Base-by-base conservation (phyloP, 2,113 vertebrate genomes). In the Megaptera novaeangliae region DNA sequence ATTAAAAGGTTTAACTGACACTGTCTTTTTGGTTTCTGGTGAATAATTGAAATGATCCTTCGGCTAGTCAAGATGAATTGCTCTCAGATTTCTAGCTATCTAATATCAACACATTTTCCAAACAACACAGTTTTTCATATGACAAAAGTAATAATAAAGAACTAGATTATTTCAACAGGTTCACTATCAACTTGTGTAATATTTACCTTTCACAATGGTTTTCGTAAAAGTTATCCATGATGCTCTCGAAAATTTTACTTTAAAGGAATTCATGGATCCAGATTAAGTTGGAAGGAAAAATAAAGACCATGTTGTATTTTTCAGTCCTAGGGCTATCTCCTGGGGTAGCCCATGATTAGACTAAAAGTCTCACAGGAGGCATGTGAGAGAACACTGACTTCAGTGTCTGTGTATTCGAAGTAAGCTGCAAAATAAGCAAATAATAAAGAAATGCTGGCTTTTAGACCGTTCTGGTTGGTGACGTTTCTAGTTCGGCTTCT, bases 211-310 rank as follows among this genome's bases (percentile, higher is more conserved):
- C 55, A 83, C 29, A 84, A 2, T 88, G n/a, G 8, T 96, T 93
- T 87, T 66, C 34, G 1, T 83, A 46, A 77, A 86, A 88, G 25
- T 91, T 82, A 71, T 52, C 57, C 0, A 21, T 55, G 68, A 46
- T 93, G 13, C 46, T 85, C 72, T 31, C 91, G 89, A 93, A 95
- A 96, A 75, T 90, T 94, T 77, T 18, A 90, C 55, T 94, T 93
- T 20, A 77, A 8, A 9, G 46, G 12, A 74, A 84, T 25, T 87
- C 10, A 46, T n/a, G 34, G 36, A 69, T 92, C n/a, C 36, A 85
- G 29, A 78, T 82, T 93, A 87, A 92, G 15, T 84, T 77, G 41
- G 41, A 89, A 80, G 92, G 74, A 68, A 68, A 89, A 90, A 72
- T 83, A 27, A 94, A 52, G 64, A 96, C 55, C 18, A 13, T 85